A percentile compares a stretch with the other conserved stretches of the same genome.
These are phyloP conservation scores for Silvanus unidentatus DNA, from an alignment of 2,888 invertebrate species.

Conservation along the genomic window DNA sequence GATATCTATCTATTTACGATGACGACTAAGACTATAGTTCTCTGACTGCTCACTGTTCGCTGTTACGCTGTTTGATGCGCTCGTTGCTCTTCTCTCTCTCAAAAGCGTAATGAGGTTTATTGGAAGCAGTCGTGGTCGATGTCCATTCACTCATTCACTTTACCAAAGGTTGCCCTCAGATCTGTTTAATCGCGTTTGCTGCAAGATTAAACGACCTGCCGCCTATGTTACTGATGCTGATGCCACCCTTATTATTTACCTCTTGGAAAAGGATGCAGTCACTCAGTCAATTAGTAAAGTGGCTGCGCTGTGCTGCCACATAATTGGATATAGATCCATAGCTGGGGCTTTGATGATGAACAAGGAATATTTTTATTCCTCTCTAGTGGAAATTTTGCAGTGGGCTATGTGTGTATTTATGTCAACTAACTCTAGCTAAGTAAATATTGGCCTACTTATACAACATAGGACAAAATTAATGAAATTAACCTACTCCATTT, in stretches of 20 bases:
- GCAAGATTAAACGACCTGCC: conserved; percentile 39
- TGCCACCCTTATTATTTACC: conserved; percentile 3
- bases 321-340: conserved; percentile 35
- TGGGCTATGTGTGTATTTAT: conserved; percentile 38
- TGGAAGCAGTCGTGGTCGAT: too few relatives aligned
- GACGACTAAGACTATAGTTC: too few relatives aligned
- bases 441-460: conserved; percentile 39
- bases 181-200: conserved; percentile 40
- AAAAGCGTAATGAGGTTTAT: too few relatives aligned
- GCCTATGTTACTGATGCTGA: conserved; percentile 19
- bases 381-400: conserved; percentile 36
- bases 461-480: conserved; percentile 41
- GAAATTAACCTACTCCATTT: conserved; percentile 39
- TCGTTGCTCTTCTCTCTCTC: too few relatives aligned
- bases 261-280: conserved; percentile 4
- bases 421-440: conserved; percentile 45
- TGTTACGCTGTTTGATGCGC: too few relatives aligned
- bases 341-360: conserved; percentile 37
- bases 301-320: conserved; percentile 31
- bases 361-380: conserved; percentile 43
- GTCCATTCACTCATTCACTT: background rate
- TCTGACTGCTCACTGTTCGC: too few relatives aligned
- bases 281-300: conserved; percentile 41
- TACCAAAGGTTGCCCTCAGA: conserved; percentile 8
- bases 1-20: too few relatives aligned